Conservation (phyloP, 2,888 invertebrate species). For the Galerucella nymphaeae region DNA sequence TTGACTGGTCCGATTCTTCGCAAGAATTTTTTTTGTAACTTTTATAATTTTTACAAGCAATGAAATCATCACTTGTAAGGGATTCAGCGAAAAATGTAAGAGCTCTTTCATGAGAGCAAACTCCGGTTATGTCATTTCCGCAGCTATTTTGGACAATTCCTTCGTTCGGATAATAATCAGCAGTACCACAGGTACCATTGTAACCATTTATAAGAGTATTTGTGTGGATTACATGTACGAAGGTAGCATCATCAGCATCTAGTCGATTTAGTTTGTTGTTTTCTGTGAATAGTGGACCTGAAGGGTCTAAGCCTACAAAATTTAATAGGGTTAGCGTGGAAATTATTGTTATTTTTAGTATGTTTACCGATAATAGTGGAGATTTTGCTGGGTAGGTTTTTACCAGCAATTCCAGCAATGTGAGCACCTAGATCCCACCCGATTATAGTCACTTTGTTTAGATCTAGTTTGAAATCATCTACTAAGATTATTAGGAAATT, state of each 20-base stretch:
- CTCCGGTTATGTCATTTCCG: slow-evolving; percentile 39
- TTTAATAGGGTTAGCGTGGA: no score
- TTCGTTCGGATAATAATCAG: slow-evolving; percentile 60
- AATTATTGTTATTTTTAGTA: no score
- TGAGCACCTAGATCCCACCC: slow-evolving; percentile 57
- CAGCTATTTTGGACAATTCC: slow-evolving; percentile 58
- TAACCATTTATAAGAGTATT: slow-evolving; percentile 46
- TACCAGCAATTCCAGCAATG: slow-evolving; percentile 51
- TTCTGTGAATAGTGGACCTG: slow-evolving; percentile 53
- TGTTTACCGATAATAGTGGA: slow-evolving; percentile 9
- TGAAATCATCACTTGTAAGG: slow-evolving; percentile 3
- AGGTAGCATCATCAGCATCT: slow-evolving; percentile 56
- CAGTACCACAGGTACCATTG: slow-evolving; percentile 52
- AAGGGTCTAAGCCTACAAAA: slow-evolving; percentile 58
- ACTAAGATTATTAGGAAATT: slow-evolving; percentile 44
- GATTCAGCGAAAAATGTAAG: slow-evolving; percentile 19
- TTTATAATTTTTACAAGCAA: slow-evolving; percentile 8
- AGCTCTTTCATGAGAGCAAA: slow-evolving; percentile 36
- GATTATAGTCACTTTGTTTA: slow-evolving; percentile 39
- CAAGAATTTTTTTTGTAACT: neutral
- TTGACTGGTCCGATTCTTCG: neutral
- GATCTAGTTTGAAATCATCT: slow-evolving; percentile 23
- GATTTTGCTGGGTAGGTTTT: neutral
- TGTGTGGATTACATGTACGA: slow-evolving; percentile 60
- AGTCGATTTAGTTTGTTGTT: slow-evolving; percentile 52